These are phyloP conservation scores for Limnephilus rhombicus DNA, from an alignment of 2,888 invertebrate genomes.

Conservation along the genomic window DNA sequence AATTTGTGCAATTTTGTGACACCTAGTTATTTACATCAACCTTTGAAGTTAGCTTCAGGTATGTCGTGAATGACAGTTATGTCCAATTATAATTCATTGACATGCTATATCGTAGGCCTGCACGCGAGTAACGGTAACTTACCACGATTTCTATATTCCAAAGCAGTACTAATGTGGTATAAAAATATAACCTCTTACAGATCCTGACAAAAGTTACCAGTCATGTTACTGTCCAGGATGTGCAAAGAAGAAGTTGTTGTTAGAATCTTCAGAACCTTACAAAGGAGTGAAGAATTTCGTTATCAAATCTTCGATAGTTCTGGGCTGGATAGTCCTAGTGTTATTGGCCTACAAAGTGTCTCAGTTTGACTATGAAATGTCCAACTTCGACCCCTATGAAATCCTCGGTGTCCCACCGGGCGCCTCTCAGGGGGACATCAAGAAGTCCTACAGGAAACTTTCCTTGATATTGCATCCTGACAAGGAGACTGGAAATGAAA, in stretches of 20 bases:
- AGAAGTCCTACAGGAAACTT: conserved; percentile 95
- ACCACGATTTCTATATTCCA: not conserved
- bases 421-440: conserved; percentile 92
- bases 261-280: conserved; percentile 93
- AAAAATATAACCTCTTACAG: conserved; percentile 73
- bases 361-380: conserved; percentile 98
- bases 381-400: conserved; percentile 99
- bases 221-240: conserved; percentile 95
- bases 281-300: conserved; percentile 88
- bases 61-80: conserved; percentile 2
- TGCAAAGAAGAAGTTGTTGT: conserved; percentile 87
- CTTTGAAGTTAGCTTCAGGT: not conserved
- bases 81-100: not conserved
- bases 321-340: conserved; percentile 90
- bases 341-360: conserved; percentile 94
- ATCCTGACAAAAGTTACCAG: conserved; percentile 86
- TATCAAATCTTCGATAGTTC: conserved; percentile 87
- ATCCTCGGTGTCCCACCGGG: conserved; percentile 94
- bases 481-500: conserved; percentile 97
- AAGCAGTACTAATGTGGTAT: not conserved
- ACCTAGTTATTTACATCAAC: conserved; percentile 2
- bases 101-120: not conserved
- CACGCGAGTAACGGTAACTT: not conserved
- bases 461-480: conserved; percentile 98
- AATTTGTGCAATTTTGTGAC: not conserved